Evolutionary conservation across 2,888 invertebrate species (phyloP), one percentile per base, ranked within the genome.

Genomic region (Didymodactylos carnosus): DNA sequence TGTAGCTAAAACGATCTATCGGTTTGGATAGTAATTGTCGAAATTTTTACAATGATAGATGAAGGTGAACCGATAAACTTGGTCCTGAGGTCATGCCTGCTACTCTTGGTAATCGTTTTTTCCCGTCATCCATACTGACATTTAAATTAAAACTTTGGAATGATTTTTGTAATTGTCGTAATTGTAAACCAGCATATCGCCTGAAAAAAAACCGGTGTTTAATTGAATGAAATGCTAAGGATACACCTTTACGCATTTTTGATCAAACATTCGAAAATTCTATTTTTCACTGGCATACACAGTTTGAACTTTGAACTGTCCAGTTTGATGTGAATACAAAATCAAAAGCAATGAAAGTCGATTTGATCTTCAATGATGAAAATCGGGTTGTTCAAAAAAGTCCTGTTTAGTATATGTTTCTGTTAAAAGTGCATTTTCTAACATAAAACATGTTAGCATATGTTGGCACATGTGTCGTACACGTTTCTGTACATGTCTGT

Each of bases 301-400:
- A n/a, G n/a, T n/a, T n/a, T n/a, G n/a, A n/a, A n/a, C n/a, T n/a
- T 98, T 85, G 98, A 97, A 84, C 98, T 98, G 81, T 98, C 98
- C 81, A 95, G 87, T 87, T 98, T 98, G 80, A 97, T 94, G 80
- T 97, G 88, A 78, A 97, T 84, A 86, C 98, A 97, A 77, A 97
- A 87, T 85, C 97, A 84, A 69, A 95, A 89, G 79, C 91, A 88
- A 85, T 98, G 97, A 73, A 97, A 85, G 0, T 93, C 94, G 49
- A 90, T 86, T 73, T 89, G 90, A 85, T 89, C 89, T 25, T 78
- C 76, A n/a, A 71, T 11, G 13, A 74, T 46, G 29, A 27, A 27
- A n/a, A n/a, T n/a, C n/a, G n/a, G n/a, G n/a, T n/a, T n/a, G n/a
- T n/a, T n/a, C n/a, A n/a, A n/a, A n/a, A n/a, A n/a, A n/a, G n/a